Base-by-base conservation (phyloP, 2,113 vertebrate genomes). In the Plestiodon gilberti region DNA sequence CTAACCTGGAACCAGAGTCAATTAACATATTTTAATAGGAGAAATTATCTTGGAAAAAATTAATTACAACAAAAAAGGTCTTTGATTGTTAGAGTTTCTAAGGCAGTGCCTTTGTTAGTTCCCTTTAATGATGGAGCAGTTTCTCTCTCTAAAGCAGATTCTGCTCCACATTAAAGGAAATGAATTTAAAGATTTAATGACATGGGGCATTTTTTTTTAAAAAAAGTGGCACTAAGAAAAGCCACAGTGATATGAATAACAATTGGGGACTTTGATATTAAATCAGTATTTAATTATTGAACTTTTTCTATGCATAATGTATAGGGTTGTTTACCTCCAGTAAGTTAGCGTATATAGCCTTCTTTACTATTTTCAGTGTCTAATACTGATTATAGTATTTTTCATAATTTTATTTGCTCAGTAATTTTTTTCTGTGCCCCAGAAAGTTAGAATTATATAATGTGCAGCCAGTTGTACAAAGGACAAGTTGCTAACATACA, bases 11-110 rank as follows among this genome's bases (percentile, higher is more conserved):
- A 91, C 67, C 22, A 90, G 83, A 78, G 84, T 83, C 94, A 93
- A 96, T 93, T 87, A 91, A 28, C 90, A 89, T 93, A 92, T 89
- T 94, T 94, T 96, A 95, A 86, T 93, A 93, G 62, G 84, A 91
- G 17, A 93, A 88, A 33, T 89, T 90, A 86, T 89, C 73, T 89
- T 87, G 59, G 61, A 89, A 94, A 93, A 93, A 85, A 82, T 30
- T 95, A 94, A 94, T 95, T 94, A 85, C 79, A 91, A 74, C 81
- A 69, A 80, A 78, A 95, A 91, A 92, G n/a, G 38, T 89, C 88
- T 94, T 89, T 95, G 89, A 90, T 90, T 96, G 84, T 91, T 85
- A 73, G n/a, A 83, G 57, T 75, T 93, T 92, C 61, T 87, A 86
- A 92, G 55, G 82, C 71, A 89, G 90, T 90, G 70, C 88, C 70